Evolutionary conservation across 2,113 vertebrate genomes (phyloP), one percentile per base, ranked within the genome.

Genomic region (Carassius carassius): DNA sequence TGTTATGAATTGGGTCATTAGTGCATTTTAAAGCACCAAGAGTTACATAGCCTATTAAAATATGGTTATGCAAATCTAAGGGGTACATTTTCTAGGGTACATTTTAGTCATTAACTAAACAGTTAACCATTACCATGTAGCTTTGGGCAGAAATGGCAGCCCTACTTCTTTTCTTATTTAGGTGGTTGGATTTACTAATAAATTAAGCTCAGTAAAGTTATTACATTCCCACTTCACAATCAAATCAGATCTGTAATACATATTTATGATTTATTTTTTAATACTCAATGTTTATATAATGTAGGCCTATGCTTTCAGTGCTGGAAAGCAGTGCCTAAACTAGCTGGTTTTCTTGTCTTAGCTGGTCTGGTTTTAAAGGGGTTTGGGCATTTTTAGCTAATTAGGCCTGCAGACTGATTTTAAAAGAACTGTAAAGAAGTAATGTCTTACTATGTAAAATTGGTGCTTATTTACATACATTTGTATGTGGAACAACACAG

Each of bases 41-140:
- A 35, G 69, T 41, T 32, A 32, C 63, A 17, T 67, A 23, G 14
- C 41, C 0, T 44, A 47, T 32, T 9, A 47, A 67, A 25, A 49
- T 51, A 51, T 17, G 47, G 23, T 17, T 51, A 5, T 17, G 23
- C 12, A 47, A 47, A 44, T 25, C 41, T 16, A 10, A 35, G 19
- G 5, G 21, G 73, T 3, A 1, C 13, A 10, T 6, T 16, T 75
- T 75, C 17, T 54, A 54, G 23, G 10, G 47, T 47, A 54, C 73
- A 54, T 75, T 75, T 51, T 29, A 51, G 14, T 25, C 47, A 54
- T 54, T 76, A 76, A 32, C 73, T 32, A 76, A 75, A 54, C 25
- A 76, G 73, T 51, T 1, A 75, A 75, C 73, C 23, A 54, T 76
- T 19, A 12, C 9, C 2, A 25, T 54, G 23, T 76, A 19, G 47